Evolutionary conservation across 2,113 vertebrate species (phyloP).

Genomic region (Ursus arctos): DNA sequence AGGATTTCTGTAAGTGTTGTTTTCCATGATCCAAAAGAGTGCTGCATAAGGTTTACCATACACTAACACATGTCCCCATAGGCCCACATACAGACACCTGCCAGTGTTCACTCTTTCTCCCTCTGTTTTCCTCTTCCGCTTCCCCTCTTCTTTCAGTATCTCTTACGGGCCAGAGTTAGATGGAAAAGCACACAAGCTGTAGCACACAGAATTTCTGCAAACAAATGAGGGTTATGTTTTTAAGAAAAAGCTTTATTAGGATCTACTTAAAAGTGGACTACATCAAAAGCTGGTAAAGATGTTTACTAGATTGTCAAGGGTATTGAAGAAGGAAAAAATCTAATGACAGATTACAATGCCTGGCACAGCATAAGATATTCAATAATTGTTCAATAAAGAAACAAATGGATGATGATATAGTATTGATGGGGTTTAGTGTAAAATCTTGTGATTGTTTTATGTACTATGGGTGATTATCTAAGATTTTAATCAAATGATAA

Average conservation of each 20-base stretch:
- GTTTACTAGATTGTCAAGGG: not conserved
- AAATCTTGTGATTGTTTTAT: not conserved
- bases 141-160: not conserved
- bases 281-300: not conserved
- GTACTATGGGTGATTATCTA: not conserved
- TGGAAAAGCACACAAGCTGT: not conserved
- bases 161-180: not conserved
- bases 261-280: not conserved
- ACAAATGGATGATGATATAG: not conserved
- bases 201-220: not conserved
- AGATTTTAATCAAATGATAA: not conserved
- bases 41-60: not conserved
- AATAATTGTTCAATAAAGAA: slow-evolving; percentile 19
- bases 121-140: not conserved
- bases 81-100: not conserved
- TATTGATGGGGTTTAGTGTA: not conserved
- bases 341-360: not conserved
- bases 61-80: not conserved
- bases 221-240: not conserved
- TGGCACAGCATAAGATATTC: not conserved
- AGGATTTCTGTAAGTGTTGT: not conserved
- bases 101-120: not conserved
- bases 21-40: not conserved
- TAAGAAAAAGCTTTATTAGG: not conserved
- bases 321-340: not conserved